phyloP scores from a whole-genome alignment of 2,113 vertebrate genomes.

The Notechis scutatus region DNA sequence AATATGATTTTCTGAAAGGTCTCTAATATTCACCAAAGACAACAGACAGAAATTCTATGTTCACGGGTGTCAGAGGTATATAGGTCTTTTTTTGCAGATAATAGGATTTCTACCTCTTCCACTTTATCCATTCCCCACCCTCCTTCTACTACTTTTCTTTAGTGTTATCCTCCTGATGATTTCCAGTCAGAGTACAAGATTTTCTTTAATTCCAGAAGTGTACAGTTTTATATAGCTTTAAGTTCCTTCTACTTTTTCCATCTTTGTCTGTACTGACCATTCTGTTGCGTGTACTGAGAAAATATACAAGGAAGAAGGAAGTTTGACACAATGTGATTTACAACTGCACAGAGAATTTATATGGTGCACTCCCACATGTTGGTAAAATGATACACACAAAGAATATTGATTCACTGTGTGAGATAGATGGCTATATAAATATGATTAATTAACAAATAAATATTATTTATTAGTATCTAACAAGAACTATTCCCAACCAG shows the following conservation, averaged over 20 bases:
- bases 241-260: slow-evolving; percentile 10
- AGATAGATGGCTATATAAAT: not conserved
- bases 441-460: not conserved
- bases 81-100: not conserved
- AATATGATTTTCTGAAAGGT: not conserved
- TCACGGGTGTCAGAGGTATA: not conserved
- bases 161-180: not conserved
- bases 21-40: not conserved
- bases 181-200: not conserved
- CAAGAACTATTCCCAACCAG: not conserved
- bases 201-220: not conserved
- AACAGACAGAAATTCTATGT: slow-evolving; percentile 8
- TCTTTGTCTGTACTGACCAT: not conserved
- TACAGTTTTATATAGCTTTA: not conserved
- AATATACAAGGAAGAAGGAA: not conserved
- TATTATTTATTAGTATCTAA: not conserved
- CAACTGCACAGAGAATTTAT: not conserved
- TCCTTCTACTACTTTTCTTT: not conserved
- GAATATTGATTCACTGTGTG: not conserved
- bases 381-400: not conserved
- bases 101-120: not conserved
- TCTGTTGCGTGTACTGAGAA: not conserved
- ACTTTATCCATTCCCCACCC: not conserved
- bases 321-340: not conserved
- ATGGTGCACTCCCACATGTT: not conserved